Percentiles rank a stretch among this genome's conserved stretches.
Evolutionary conservation across 2,797 vertebrate genomes (phyloP).

Genomic region (Myotis planiceps): DNA sequence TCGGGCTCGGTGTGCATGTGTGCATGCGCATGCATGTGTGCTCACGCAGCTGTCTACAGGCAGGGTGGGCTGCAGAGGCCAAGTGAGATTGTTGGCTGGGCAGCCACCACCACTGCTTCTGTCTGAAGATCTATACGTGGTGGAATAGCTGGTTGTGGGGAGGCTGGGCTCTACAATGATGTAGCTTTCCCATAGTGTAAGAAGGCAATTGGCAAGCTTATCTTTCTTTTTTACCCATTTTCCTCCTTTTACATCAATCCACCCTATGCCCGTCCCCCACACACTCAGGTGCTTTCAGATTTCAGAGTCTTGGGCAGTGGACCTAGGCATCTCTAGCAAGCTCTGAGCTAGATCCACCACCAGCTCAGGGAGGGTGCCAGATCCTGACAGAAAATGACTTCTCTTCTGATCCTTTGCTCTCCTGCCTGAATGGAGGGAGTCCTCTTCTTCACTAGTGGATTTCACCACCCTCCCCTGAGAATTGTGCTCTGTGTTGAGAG

Average conservation of each 20-base stretch:
- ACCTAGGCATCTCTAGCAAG: conserved; percentile 52
- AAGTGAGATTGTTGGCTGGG: neutral
- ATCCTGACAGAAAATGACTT: conserved; percentile 3
- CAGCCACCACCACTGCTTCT: neutral
- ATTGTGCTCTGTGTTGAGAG: conserved; percentile 48
- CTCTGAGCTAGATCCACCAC: conserved; percentile 48
- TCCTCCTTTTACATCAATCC: conserved; percentile 23
- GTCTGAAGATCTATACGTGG: conserved; percentile 13
- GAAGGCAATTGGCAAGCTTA: conserved; percentile 65
- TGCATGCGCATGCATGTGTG: neutral
- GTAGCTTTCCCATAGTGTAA: conserved; percentile 32
- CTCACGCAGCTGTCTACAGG: neutral
- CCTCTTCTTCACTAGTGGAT: neutral
- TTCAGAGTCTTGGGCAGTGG: conserved; percentile 67
- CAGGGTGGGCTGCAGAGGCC: neutral
- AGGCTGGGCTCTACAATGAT: conserved; percentile 7
- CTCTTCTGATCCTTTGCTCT: neutral
- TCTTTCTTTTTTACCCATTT: conserved; percentile 53
- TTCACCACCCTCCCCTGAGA: conserved; percentile 35
- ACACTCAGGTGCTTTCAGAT: conserved; percentile 81
- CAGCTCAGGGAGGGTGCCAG: conserved; percentile 50
- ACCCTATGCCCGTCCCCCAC: neutral
- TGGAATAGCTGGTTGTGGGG: neutral
- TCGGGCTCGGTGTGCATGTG: neutral
- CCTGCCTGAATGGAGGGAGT: neutral